Percentiles rank a stretch among this genome's conserved stretches.
These are phyloP conservation scores for Aleiodes alternator DNA, from an alignment of 2,888 invertebrate species.

Conservation along the genomic window DNA sequence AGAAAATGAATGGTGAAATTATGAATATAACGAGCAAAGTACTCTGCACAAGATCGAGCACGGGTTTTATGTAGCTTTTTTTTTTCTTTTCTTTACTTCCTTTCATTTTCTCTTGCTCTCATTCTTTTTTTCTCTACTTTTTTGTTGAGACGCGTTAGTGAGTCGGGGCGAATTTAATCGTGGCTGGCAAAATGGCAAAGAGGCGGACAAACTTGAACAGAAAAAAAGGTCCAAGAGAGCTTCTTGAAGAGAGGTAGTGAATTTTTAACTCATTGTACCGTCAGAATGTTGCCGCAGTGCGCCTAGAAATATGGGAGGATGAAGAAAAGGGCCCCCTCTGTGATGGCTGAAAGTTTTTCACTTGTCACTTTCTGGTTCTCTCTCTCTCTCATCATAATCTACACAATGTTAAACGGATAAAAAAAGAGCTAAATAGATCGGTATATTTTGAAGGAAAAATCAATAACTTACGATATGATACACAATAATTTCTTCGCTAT, in stretches of 20 bases:
- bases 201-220: conserved; percentile 15
- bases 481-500: too few species aligned
- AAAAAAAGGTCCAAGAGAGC: conserved; percentile 39
- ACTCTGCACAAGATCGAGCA: conserved; percentile 9
- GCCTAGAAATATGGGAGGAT: not conserved
- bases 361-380: too few species aligned
- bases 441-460: too few species aligned
- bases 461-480: too few species aligned
- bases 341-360: too few species aligned
- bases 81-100: not conserved
- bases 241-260: conserved; percentile 29
- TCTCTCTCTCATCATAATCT: too few species aligned
- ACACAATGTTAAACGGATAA: too few species aligned
- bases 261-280: conserved; percentile 42
- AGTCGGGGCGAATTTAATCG: conserved; percentile 44
- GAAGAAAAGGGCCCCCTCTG: too few species aligned
- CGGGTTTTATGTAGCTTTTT: not conserved
- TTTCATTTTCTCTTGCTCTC: conserved; percentile 11
- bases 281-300: conserved; percentile 2
- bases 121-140: conserved; percentile 8
- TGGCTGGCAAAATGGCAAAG: conserved; percentile 43
- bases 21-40: conserved; percentile 33
- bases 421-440: too few species aligned
- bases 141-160: conserved; percentile 32
- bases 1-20: conserved; percentile 25